Base-by-base conservation (phyloP, 1,140 invertebrate species). In the Idris sp. region DNA sequence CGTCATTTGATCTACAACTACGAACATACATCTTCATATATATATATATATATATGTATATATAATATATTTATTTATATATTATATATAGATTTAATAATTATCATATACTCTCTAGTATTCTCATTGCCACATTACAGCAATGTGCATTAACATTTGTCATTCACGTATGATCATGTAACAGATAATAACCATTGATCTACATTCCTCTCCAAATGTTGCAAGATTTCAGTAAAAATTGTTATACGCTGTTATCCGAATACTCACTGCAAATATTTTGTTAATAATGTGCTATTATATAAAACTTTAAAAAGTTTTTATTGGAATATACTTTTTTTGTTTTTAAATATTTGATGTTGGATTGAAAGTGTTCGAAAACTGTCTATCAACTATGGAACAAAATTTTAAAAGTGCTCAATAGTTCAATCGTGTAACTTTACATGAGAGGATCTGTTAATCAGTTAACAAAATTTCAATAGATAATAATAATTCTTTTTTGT, bases 101-200 rank as follows among this genome's bases (percentile, higher is more conserved):
- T 82, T 82, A 83, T 80, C 72, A 56, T 82, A 80, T 83, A 84
- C 79, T 84, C 74, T 83, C 73, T 80, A 80, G 79, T 84, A 82
- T 81, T 77, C 40, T 59, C 68, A 73, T 67, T 76, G 54, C 75
- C 56, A 80, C 61, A 48, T 76, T 69, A 82, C 74, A 64, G 77
- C 71, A 81, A 79, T 78, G 73, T 62, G 71, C 67, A 64, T 74
- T 79, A 83, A 84, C 78, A 54, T 72, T 79, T 67, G 75, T 82
- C 43, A 75, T 74, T 80, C 71, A 75, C 72, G 10, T 43, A 53
- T 68, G 73, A 74, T 41, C 40, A 40, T 35, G 61, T 69, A 69
- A 76, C 61, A 79, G 59, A 68, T 79, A 76, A 68, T 62, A 79
- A 80, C 59, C 68, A 77, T 53, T 78, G 77, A 36, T 51, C 44